Evolutionary conservation across 2,113 vertebrate genomes (phyloP).

Genomic region (Etheostoma spectabile): DNA sequence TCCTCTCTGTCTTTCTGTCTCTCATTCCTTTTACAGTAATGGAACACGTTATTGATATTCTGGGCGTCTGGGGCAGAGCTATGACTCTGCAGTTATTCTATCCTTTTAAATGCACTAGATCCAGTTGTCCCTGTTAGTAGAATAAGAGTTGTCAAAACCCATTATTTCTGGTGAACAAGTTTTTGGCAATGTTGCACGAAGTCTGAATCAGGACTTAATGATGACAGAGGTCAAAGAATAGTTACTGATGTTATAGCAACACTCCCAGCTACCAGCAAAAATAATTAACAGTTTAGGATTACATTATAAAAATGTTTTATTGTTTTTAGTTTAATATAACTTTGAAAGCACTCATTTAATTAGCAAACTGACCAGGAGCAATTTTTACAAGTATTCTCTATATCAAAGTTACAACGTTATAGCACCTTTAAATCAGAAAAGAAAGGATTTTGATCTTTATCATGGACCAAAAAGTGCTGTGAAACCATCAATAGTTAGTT

Average conservation of each 20-base stretch:
- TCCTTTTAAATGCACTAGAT: constrained; percentile 54
- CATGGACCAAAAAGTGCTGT: background rate
- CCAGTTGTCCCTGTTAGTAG: constrained; percentile 50
- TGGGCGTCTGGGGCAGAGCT: constrained; percentile 63
- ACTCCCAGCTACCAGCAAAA: background rate
- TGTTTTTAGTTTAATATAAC: background rate
- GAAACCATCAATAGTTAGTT: background rate
- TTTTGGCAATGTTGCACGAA: background rate
- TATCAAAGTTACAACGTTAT: background rate
- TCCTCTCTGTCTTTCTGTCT: constrained; percentile 50
- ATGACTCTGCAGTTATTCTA: constrained; percentile 82
- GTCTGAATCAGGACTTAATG: constrained; percentile 1
- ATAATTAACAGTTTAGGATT: background rate
- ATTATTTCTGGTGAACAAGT: background rate
- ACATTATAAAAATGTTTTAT: background rate
- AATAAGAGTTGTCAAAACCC: constrained; percentile 13
- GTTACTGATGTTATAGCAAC: background rate
- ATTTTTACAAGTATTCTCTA: no score
- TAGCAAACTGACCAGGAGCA: background rate
- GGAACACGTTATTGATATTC: constrained; percentile 82
- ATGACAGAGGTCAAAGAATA: background rate
- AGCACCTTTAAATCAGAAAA: background rate
- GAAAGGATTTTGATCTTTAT: background rate
- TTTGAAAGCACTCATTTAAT: constrained; percentile 19
- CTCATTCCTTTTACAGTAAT: constrained; percentile 76